Evolutionary conservation across 2,888 invertebrate species (phyloP).

Genomic region (Priocnemis perturbator): DNA sequence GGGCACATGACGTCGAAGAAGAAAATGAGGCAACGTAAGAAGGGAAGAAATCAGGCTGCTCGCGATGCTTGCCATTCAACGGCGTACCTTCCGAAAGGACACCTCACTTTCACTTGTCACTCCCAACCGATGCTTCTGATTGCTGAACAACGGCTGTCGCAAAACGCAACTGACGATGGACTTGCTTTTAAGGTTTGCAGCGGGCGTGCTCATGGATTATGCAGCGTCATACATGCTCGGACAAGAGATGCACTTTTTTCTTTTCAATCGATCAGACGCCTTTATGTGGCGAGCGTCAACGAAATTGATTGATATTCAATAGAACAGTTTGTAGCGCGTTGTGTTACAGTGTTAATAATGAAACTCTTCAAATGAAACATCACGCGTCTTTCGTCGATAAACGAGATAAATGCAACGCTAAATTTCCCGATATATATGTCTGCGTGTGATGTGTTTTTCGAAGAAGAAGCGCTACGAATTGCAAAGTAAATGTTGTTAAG

Average conservation of each 20-base stretch:
- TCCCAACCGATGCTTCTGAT: conserved; percentile 7
- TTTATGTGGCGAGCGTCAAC: background rate
- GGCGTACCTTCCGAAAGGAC: conserved; percentile 18
- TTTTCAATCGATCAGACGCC: background rate
- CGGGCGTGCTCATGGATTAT: conserved; percentile 5
- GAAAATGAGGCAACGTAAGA: conserved; percentile 24
- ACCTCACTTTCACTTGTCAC: conserved; percentile 32
- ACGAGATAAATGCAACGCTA: too few relatives aligned
- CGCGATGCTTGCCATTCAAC: conserved; percentile 11
- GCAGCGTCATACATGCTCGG: conserved; percentile 5
- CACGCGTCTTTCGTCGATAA: too few relatives aligned
- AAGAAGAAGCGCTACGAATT: too few relatives aligned
- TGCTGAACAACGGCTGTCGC: conserved; percentile 7
- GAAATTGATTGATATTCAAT: conserved; percentile 1
- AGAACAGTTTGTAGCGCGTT: background rate
- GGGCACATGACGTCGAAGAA: conserved; percentile 21
- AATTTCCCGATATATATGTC: too few relatives aligned
- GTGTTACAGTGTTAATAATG: too few relatives aligned
- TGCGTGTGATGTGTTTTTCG: too few relatives aligned
- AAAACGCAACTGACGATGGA: conserved; percentile 8
- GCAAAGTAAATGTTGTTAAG: too few relatives aligned
- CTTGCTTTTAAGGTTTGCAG: conserved; percentile 11
- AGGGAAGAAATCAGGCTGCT: conserved; percentile 6
- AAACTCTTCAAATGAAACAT: too few relatives aligned
- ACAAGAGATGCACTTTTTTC: background rate